phyloP scores from a whole-genome alignment of 1,140 invertebrate species.

The Caerostris darwini region DNA sequence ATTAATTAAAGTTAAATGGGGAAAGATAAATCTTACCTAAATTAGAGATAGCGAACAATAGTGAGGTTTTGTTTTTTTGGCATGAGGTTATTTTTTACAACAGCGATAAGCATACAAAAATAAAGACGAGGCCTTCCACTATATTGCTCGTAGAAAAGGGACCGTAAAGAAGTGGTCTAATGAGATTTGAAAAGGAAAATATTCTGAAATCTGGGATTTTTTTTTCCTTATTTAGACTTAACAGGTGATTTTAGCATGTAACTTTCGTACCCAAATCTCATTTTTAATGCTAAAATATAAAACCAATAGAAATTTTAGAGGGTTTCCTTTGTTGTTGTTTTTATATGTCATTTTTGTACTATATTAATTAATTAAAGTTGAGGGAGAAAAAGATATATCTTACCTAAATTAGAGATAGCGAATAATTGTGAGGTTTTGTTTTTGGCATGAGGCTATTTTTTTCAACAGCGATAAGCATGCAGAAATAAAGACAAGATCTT shows the following conservation, averaged over 20 bases:
- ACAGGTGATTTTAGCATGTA: no score
- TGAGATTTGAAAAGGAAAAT: neutral
- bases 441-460: neutral
- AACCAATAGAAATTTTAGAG: no score
- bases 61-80: neutral
- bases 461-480: neutral
- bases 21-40: no score
- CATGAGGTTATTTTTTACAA: neutral
- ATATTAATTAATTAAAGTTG: no score
- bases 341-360: no score
- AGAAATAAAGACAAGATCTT: neutral
- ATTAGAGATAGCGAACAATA: neutral
- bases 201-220: neutral
- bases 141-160: neutral
- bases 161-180: neutral
- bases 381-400: no score
- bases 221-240: no score
- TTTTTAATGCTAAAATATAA: no score
- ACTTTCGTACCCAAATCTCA: no score
- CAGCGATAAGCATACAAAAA: neutral
- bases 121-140: neutral
- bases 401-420: no score
- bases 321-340: no score
- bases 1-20: no score
- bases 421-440: neutral